These are phyloP conservation scores for Columba livia DNA, from an alignment of 2,113 vertebrate species.

Conservation along the genomic window DNA sequence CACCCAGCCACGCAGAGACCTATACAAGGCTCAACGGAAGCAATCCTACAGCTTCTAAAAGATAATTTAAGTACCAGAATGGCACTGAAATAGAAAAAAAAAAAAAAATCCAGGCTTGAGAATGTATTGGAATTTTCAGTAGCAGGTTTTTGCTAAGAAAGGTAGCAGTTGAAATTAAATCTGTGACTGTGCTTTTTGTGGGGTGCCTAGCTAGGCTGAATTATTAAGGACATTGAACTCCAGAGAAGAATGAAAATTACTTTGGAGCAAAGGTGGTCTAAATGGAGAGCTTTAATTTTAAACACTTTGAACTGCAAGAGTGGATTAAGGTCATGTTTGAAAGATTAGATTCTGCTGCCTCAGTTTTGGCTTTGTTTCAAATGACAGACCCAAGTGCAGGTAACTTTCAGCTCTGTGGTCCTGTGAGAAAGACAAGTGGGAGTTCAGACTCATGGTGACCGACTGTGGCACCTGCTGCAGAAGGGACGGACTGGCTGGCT, in stretches of 20 bases:
- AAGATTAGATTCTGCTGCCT: conserved; percentile 28
- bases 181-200: background rate
- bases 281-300: conserved; percentile 23
- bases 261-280: conserved; percentile 30
- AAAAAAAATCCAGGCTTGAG: background rate
- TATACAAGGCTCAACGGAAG: background rate
- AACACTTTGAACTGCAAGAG: background rate
- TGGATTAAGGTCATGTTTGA: conserved; percentile 20
- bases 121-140: background rate
- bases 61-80: background rate
- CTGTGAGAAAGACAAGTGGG: background rate
- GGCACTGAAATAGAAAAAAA: background rate
- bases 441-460: background rate
- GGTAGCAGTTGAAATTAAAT: background rate
- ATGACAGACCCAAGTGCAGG: background rate
- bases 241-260: conserved; percentile 14
- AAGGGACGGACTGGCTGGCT: background rate
- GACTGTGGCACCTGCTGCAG: fast-evolving
- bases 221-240: background rate
- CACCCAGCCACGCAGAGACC: background rate
- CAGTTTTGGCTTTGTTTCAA: conserved; percentile 36
- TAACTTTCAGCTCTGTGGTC: background rate
- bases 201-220: background rate
- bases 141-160: background rate
- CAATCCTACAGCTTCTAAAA: background rate